Evolutionary conservation across 2,113 vertebrate species (phyloP).

Genomic region (Indri indri): DNA sequence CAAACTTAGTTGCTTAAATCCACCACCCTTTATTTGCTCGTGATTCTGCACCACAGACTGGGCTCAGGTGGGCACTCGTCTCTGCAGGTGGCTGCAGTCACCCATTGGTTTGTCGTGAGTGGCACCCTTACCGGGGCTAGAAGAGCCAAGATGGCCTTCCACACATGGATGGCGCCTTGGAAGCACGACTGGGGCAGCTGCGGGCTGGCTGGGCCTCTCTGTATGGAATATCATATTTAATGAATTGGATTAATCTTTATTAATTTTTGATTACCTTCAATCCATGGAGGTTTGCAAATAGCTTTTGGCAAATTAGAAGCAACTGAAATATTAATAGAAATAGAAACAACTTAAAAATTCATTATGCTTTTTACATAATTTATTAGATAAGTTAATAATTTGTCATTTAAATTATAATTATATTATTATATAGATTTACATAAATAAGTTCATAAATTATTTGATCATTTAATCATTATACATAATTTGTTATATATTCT

Average conservation of each 20-base stretch:
- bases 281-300: constrained; percentile 11
- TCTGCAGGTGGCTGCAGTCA: neutral
- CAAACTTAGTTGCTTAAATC: neutral
- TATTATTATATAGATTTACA: neutral
- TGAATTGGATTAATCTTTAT: neutral
- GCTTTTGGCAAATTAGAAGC: neutral
- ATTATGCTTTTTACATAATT: neutral
- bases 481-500: neutral
- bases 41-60: neutral
- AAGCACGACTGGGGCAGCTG: neutral
- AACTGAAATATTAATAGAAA: neutral
- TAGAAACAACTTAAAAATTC: constrained; percentile 45
- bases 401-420: neutral
- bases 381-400: neutral
- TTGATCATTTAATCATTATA: neutral
- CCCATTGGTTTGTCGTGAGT: no score
- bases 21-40: neutral
- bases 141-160: neutral
- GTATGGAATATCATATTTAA: neutral
- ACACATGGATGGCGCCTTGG: neutral
- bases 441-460: neutral
- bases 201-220: neutral
- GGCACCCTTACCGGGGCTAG: neutral
- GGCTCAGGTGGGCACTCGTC: neutral
- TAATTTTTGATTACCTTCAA: constrained; percentile 29